Conservation (phyloP, 2,888 invertebrate species). For the Agrochola lota region DNA sequence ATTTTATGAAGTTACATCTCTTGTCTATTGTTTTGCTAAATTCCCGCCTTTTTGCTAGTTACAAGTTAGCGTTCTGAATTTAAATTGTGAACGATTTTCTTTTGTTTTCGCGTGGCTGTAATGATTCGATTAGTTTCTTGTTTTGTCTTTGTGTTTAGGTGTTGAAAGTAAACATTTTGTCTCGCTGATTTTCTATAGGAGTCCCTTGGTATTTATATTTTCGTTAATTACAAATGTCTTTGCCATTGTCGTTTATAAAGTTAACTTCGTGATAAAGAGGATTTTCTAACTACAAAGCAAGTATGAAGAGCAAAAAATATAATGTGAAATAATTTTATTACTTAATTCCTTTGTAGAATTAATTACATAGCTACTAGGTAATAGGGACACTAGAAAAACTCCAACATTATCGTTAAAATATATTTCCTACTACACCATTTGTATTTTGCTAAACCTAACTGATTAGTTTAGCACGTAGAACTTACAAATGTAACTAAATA, state of each 20-base stretch:
- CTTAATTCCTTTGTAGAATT: not conserved
- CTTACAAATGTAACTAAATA: slow-evolving; percentile 30
- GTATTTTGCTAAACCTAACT: not conserved
- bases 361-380: not conserved
- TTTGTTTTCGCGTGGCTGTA: slow-evolving; percentile 32
- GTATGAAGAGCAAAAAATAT: not conserved
- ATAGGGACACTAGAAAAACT: not conserved
- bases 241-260: not conserved
- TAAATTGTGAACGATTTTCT: slow-evolving; percentile 26
- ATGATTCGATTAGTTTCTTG: slow-evolving; percentile 35
- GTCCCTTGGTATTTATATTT: slow-evolving; percentile 1
- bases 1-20: slow-evolving; percentile 66
- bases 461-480: not conserved
- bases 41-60: slow-evolving; percentile 45
- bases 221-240: not conserved
- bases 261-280: not conserved
- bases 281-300: not conserved
- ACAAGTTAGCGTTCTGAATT: slow-evolving; percentile 42
- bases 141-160: slow-evolving; percentile 34
- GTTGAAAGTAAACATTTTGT: slow-evolving; percentile 19
- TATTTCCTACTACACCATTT: not conserved
- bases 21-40: slow-evolving; percentile 57
- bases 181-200: not conserved
- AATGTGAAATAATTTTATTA: not conserved
- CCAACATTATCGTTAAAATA: not conserved